These are phyloP conservation scores for Hirundo rustica DNA, from an alignment of 2,797 vertebrate species.

Conservation along the genomic window DNA sequence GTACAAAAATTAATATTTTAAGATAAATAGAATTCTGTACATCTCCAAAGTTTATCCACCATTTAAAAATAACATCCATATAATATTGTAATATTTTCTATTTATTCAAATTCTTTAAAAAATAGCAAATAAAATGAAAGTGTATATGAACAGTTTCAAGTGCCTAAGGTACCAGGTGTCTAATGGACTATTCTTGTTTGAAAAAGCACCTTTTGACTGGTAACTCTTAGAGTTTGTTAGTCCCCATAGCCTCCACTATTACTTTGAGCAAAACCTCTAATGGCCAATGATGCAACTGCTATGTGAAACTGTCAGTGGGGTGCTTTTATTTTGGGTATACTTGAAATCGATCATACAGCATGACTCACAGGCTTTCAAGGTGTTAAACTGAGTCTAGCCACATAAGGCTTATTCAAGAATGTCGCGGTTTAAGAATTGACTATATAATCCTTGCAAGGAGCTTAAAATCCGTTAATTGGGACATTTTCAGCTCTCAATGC, in stretches of 20 bases:
- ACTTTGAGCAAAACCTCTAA: conserved; percentile 34
- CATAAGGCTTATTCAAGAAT: background rate
- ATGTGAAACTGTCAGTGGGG: background rate
- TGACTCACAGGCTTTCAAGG: conserved; percentile 16
- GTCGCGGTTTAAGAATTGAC: background rate
- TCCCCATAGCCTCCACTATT: background rate
- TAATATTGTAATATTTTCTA: background rate
- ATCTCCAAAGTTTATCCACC: background rate
- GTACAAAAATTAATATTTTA: background rate
- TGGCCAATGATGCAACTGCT: background rate
- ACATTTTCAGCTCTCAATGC: background rate
- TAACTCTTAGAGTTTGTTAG: conserved; percentile 36
- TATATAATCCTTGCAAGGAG: background rate
- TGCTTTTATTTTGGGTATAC: background rate
- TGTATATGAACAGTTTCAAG: background rate
- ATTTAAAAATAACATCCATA: background rate
- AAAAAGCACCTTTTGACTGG: background rate
- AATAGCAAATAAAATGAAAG: background rate
- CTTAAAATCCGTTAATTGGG: background rate
- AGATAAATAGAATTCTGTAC: background rate
- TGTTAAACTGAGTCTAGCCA: conserved; percentile 1
- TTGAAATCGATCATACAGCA: background rate
- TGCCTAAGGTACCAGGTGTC: background rate
- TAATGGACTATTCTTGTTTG: background rate
- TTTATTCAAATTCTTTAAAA: background rate